Evolutionary conservation across 2,888 invertebrate species (phyloP).

Genomic region (Drosophila ezoana): DNA sequence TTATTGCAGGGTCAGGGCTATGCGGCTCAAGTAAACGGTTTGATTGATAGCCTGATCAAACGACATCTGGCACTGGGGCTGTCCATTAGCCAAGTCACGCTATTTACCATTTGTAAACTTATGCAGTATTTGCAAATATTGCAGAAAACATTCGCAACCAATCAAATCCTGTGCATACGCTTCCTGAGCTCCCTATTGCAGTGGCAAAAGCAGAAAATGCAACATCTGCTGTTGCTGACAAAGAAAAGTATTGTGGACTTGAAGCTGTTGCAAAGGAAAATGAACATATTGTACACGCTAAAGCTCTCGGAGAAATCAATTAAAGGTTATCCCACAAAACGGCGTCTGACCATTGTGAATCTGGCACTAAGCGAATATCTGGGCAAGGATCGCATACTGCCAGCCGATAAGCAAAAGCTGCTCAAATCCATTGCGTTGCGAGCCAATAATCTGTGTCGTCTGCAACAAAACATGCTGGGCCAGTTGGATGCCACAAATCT

Average conservation of each 20-base stretch:
- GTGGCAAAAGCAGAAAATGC: conserved; percentile 86
- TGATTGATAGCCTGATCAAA: conserved; percentile 88
- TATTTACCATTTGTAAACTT: conserved; percentile 91
- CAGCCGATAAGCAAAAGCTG: conserved; percentile 88
- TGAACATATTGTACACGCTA: conserved; percentile 54
- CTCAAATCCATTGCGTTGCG: conserved; percentile 88
- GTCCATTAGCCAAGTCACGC: conserved; percentile 91
- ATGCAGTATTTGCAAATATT: conserved; percentile 93
- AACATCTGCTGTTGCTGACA: conserved; percentile 49
- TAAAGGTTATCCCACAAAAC: conserved; percentile 43
- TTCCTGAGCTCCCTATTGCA: conserved; percentile 92
- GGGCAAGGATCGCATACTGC: conserved; percentile 79
- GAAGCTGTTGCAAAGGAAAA: conserved; percentile 61
- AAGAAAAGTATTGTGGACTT: conserved; percentile 57
- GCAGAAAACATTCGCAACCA: conserved; percentile 89
- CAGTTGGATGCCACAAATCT: conserved; percentile 90
- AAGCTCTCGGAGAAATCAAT: conserved; percentile 60
- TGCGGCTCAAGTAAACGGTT: conserved; percentile 88
- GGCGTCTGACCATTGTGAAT: conserved; percentile 50
- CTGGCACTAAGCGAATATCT: conserved; percentile 71
- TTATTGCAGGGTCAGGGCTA: conserved; percentile 88
- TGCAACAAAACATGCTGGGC: conserved; percentile 86
- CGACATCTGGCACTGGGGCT: conserved; percentile 89
- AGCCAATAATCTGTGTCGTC: conserved; percentile 88
- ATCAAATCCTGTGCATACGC: conserved; percentile 89